phyloP scores from a whole-genome alignment of 2,113 vertebrate genomes.

The Abramis brama region DNA sequence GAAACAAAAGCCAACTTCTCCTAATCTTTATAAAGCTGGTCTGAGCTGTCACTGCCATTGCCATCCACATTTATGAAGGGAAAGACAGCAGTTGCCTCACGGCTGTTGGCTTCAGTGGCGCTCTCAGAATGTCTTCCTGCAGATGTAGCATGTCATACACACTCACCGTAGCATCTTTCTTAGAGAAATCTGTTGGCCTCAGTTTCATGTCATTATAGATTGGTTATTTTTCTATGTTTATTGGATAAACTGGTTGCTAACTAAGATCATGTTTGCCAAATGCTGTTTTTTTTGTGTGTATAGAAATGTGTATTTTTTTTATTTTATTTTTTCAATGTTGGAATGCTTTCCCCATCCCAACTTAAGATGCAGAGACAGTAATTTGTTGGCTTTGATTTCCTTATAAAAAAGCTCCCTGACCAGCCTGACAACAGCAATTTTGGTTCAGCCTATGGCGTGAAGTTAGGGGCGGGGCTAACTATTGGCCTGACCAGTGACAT shows the following conservation, averaged over 20 bases:
- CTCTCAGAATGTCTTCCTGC: constrained; percentile 7
- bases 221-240: background rate
- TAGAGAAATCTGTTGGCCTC: background rate
- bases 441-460: background rate
- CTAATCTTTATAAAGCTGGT: constrained; percentile 50
- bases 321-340: background rate
- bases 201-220: background rate
- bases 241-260: background rate
- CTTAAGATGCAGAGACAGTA: background rate
- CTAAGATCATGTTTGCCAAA: background rate
- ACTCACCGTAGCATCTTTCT: background rate
- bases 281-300: too few relatives aligned
- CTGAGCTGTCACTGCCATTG: constrained; percentile 30
- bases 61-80: constrained; percentile 50
- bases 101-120: constrained; percentile 48
- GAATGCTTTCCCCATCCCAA: background rate
- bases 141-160: constrained; percentile 14
- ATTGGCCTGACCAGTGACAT: background rate
- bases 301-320: background rate
- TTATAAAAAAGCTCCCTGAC: background rate
- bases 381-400: background rate
- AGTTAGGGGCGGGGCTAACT: background rate
- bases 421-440: background rate
- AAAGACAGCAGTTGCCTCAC: constrained; percentile 46
- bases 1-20: constrained; percentile 31